Conservation (phyloP, 2,113 vertebrate species). For the Sander lucioperca region DNA sequence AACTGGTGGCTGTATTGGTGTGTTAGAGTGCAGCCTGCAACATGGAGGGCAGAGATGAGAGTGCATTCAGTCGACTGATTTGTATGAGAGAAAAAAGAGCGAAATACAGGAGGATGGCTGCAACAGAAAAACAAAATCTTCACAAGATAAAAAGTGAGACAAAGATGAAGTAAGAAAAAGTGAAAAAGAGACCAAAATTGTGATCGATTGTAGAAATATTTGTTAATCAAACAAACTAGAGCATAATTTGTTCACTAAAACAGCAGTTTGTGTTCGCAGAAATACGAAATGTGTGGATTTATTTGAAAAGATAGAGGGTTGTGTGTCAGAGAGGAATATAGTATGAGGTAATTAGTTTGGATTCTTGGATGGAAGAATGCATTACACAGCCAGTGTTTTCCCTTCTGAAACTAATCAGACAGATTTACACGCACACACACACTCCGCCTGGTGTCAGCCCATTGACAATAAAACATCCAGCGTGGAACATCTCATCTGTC, state of each 20-base stretch:
- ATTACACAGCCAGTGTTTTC: slow-evolving; percentile 18
- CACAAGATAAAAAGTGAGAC: background rate
- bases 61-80: background rate
- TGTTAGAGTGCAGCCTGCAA: slow-evolving; percentile 1
- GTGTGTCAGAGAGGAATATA: slow-evolving; percentile 10
- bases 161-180: background rate
- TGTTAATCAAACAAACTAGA: background rate
- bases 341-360: slow-evolving; percentile 26
- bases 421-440: slow-evolving; percentile 31
- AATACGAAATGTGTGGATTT: background rate
- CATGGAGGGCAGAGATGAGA: background rate
- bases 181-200: background rate
- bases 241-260: background rate
- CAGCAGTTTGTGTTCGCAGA: background rate
- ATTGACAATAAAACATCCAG: slow-evolving; percentile 39
- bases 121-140: background rate
- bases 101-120: background rate
- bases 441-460: slow-evolving; percentile 21
- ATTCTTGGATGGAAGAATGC: slow-evolving; percentile 28
- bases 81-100: background rate
- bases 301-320: background rate
- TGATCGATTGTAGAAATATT: background rate
- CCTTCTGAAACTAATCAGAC: slow-evolving; percentile 50
- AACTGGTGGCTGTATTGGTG: background rate
- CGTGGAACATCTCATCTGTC: slow-evolving; percentile 30